A percentile compares a stretch with the other conserved stretches of the same genome.
Evolutionary conservation across 2,888 invertebrate species (phyloP).

Genomic region (Eugnorisma glareosa): DNA sequence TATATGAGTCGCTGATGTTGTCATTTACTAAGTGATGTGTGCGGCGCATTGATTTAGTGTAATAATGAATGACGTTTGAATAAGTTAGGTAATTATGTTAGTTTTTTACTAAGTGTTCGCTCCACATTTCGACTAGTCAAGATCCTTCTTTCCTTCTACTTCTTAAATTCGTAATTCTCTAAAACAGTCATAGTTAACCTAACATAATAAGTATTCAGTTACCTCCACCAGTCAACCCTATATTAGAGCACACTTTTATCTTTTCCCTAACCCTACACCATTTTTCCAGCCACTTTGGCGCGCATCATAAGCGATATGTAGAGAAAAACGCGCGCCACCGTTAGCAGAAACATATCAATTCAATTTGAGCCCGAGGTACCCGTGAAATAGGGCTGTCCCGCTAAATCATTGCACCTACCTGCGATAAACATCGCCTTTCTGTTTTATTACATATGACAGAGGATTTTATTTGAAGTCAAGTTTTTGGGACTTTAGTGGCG

Average conservation of each 20-base stretch:
- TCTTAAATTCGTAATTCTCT: no score
- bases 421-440: conserved; percentile 88
- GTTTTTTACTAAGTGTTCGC: not conserved
- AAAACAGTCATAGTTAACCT: no score
- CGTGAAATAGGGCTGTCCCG: conserved; percentile 85
- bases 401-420: conserved; percentile 83
- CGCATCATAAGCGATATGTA: conserved; percentile 87
- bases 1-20: not conserved
- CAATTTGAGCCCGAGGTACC: conserved; percentile 84
- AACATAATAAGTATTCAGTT: not conserved
- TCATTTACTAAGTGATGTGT: not conserved
- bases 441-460: conserved; percentile 86
- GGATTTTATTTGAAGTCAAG: conserved; percentile 69
- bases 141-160: not conserved
- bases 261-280: conserved; percentile 75
- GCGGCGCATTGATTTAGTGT: not conserved
- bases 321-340: conserved; percentile 86
- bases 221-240: not conserved
- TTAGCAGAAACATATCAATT: conserved; percentile 90
- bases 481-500: conserved; percentile 36
- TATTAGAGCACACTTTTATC: not conserved
- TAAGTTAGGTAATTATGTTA: not conserved
- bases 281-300: conserved; percentile 85
- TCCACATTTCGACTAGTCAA: not conserved
- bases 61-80: not conserved